A percentile compares a stretch with the other conserved stretches of the same genome.
Evolutionary conservation across 2,113 vertebrate species (phyloP).

Genomic region (Arvicanthis niloticus): DNA sequence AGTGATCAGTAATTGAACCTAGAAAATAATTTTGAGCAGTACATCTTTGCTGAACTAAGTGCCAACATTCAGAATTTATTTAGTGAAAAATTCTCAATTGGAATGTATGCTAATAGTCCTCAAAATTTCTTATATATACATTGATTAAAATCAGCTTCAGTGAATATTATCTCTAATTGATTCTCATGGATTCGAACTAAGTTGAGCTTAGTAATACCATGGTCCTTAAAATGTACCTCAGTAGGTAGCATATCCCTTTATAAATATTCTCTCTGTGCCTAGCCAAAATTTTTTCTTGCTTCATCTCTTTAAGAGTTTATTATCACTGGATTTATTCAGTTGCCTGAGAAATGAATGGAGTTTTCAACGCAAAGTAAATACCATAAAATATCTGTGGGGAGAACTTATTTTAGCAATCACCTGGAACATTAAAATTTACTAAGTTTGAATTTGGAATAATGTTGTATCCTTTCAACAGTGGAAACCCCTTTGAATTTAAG

Average conservation of each 20-base stretch:
- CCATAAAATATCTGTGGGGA: slow-evolving; percentile 43
- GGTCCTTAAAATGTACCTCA: slow-evolving; percentile 4
- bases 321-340: slow-evolving; percentile 57
- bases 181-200: not conserved
- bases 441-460: slow-evolving; percentile 63
- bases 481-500: slow-evolving; percentile 65
- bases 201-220: not conserved
- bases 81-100: slow-evolving; percentile 63
- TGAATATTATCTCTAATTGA: not conserved
- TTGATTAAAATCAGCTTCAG: slow-evolving; percentile 43
- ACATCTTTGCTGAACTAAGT: not conserved
- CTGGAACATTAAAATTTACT: slow-evolving; percentile 57
- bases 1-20: slow-evolving; percentile 9
- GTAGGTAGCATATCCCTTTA: not conserved
- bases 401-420: slow-evolving; percentile 63
- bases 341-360: slow-evolving; percentile 59
- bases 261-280: not conserved
- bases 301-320: slow-evolving; percentile 60
- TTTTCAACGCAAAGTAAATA: slow-evolving; percentile 64
- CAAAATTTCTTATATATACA: slow-evolving; percentile 2
- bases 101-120: not conserved
- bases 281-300: not conserved
- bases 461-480: slow-evolving; percentile 57
- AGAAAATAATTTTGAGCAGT: not conserved
- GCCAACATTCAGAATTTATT: slow-evolving; percentile 48